A percentile compares a stretch with the other conserved stretches of the same genome.
phyloP scores from a whole-genome alignment of 2,888 invertebrate genomes.

The Xestia sexstrigata region DNA sequence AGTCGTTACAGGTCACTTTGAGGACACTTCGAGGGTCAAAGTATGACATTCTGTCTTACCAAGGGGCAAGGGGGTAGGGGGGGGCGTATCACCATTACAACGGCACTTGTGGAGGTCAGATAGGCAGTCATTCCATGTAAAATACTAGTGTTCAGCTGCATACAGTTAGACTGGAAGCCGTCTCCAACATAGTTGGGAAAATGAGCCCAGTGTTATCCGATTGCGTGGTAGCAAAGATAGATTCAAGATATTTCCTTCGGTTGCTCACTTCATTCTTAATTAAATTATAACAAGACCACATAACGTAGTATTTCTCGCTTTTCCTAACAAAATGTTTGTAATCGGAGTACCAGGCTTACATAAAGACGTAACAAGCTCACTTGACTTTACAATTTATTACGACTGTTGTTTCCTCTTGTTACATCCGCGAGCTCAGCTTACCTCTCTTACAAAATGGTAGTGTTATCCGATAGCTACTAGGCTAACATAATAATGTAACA shows the following conservation, averaged over 20 bases:
- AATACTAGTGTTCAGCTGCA: not conserved
- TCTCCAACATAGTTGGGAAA: too few species aligned
- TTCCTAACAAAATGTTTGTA: constrained; percentile 12
- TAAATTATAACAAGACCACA: not conserved
- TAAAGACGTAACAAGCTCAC: constrained; percentile 29
- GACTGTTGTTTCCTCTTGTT: constrained; percentile 19
- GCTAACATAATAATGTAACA: not conserved
- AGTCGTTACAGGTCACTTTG: too few species aligned
- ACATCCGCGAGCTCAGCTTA: constrained; percentile 20
- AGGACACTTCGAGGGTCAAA: too few species aligned
- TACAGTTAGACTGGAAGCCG: not conserved
- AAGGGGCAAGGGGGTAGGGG: too few species aligned
- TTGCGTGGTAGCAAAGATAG: too few species aligned
- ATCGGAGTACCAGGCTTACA: constrained; percentile 40
- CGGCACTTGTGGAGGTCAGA: too few species aligned
- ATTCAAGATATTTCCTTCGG: not conserved
- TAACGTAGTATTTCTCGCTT: not conserved
- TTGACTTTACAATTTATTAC: constrained; percentile 34
- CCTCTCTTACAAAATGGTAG: constrained; percentile 28
- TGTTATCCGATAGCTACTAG: constrained; percentile 18
- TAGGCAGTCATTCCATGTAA: too few species aligned
- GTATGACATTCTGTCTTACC: not conserved
- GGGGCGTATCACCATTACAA: not conserved
- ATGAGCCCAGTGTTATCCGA: too few species aligned
- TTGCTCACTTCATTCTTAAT: too few species aligned